These are phyloP conservation scores for Apeltes quadracus DNA, from an alignment of 2,113 vertebrate genomes.

Conservation along the genomic window DNA sequence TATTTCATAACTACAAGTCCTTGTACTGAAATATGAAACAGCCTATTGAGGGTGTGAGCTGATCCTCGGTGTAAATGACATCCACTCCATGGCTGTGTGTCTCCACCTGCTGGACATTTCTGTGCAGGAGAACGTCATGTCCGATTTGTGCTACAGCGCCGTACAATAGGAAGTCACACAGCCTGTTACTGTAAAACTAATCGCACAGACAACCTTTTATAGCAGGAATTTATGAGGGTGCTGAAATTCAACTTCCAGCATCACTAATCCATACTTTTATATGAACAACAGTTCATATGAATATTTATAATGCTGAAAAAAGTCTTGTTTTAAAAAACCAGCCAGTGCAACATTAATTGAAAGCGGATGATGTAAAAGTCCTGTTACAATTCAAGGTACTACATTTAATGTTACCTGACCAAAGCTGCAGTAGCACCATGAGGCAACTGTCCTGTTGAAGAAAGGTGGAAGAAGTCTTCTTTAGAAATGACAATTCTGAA, in stretches of 20 bases:
- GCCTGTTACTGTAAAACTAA: not conserved
- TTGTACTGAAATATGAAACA: not conserved
- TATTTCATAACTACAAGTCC: not conserved
- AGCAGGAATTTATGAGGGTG: not conserved
- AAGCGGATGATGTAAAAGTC: too few species aligned
- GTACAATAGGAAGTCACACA: not conserved
- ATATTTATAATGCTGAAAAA: not conserved
- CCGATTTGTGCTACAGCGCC: not conserved
- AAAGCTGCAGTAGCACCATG: too few species aligned
- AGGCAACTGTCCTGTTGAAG: too few species aligned
- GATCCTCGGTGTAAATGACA: not conserved
- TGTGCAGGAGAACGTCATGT: not conserved
- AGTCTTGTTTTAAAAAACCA: too few species aligned
- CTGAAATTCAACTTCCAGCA: not conserved
- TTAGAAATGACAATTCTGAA: too few species aligned
- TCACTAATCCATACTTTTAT: not conserved
- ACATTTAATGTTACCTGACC: too few species aligned
- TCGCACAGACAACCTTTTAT: not conserved
- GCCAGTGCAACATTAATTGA: too few species aligned
- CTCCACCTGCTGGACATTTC: not conserved
- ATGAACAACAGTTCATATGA: not conserved
- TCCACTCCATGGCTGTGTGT: constrained; percentile 6
- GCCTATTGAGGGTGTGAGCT: not conserved
- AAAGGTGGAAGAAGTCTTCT: too few species aligned
- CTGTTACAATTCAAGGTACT: too few species aligned